Conservation (phyloP, 2,113 vertebrate genomes). For the Pagrus major region DNA sequence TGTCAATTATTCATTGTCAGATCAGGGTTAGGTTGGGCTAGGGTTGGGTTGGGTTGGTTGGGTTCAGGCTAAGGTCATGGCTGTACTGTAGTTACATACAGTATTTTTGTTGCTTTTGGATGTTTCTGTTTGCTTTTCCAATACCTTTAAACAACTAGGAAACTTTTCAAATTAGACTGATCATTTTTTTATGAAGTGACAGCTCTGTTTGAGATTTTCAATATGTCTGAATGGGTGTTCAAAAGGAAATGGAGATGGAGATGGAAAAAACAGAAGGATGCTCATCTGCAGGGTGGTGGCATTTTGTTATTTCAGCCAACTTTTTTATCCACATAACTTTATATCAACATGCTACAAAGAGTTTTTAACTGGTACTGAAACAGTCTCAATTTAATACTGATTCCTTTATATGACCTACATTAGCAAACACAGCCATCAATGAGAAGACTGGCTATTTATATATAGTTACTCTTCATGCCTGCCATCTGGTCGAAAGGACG, state of each 20-base stretch:
- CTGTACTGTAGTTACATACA: neutral
- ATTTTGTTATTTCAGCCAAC: no score
- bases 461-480: no score
- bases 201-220: neutral
- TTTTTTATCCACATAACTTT: no score
- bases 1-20: neutral
- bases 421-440: no score
- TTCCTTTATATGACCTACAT: no score
- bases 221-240: neutral
- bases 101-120: neutral
- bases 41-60: neutral
- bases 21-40: neutral
- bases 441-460: no score
- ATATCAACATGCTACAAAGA: no score
- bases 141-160: neutral
- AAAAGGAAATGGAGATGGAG: neutral
- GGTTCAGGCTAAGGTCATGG: neutral
- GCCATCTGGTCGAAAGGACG: no score
- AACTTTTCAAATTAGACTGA: neutral
- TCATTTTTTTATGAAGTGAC: neutral
- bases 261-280: neutral
- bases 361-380: no score
- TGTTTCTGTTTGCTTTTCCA: neutral
- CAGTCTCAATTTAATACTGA: no score
- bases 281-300: neutral